A percentile compares a stretch with the other conserved stretches of the same genome.
Conservation (phyloP, 2,888 invertebrate species). For the Xestia c-nigrum region DNA sequence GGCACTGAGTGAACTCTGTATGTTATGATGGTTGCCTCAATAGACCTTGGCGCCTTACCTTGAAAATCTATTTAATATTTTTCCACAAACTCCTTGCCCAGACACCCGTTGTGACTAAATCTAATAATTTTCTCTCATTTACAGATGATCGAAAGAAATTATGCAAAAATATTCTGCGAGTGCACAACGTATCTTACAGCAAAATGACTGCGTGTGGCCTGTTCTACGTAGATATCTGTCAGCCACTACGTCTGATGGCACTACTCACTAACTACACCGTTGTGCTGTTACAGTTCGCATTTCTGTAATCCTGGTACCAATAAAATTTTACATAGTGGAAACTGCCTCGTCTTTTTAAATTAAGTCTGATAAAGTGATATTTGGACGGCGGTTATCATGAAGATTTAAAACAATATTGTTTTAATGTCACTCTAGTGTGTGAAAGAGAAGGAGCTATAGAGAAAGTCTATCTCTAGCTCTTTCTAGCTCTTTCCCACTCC, state of each 20-base stretch:
- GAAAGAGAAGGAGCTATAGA: no score
- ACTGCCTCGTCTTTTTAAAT: no score
- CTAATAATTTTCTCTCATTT: not conserved
- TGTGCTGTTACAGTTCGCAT: constrained; percentile 13
- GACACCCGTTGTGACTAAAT: not conserved
- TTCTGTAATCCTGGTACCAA: constrained; percentile 16
- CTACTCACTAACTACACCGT: constrained; percentile 31
- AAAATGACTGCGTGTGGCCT: constrained; percentile 26
- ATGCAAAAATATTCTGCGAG: constrained; percentile 23
- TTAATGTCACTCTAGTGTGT: no score
- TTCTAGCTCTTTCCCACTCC: no score
- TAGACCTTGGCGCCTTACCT: no score
- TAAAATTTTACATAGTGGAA: not conserved
- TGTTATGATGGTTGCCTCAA: not conserved
- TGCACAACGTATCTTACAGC: constrained; percentile 16
- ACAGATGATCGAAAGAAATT: constrained; percentile 18
- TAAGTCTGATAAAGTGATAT: not conserved
- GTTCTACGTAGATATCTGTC: constrained; percentile 29
- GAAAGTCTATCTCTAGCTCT: no score
- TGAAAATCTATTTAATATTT: no score
- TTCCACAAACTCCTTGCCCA: not conserved
- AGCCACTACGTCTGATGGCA: constrained; percentile 3
- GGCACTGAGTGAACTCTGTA: not conserved
- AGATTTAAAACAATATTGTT: no score
- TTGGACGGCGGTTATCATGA: not conserved